These are phyloP conservation scores for Mesocricetus auratus DNA, from an alignment of 2,113 vertebrate genomes.

Conservation along the genomic window DNA sequence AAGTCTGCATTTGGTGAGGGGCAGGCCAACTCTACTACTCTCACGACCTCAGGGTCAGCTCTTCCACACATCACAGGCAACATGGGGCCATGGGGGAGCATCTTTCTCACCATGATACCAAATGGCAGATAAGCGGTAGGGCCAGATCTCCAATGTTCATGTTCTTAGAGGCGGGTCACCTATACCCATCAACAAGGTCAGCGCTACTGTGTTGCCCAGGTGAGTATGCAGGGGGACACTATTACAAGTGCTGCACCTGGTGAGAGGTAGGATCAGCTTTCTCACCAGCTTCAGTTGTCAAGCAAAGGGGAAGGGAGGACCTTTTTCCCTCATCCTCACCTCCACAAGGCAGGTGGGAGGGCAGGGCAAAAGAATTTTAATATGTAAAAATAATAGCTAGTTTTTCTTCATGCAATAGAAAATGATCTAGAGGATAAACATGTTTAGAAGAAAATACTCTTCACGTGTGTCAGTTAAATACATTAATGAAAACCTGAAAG, in stretches of 20 bases:
- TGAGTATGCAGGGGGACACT: neutral
- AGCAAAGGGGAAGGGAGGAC: neutral
- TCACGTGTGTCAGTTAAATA: neutral
- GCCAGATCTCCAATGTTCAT: neutral
- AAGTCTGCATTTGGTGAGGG: neutral
- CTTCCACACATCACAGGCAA: neutral
- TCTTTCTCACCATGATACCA: neutral
- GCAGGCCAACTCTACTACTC: neutral
- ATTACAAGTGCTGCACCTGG: neutral
- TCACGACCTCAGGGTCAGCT: too few species aligned
- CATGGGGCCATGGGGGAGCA: neutral
- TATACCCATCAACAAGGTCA: neutral
- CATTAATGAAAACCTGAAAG: neutral
- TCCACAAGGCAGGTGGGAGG: neutral
- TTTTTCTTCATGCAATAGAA: neutral
- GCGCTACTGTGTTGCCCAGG: neutral
- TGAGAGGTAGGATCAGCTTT: neutral
- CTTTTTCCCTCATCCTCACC: neutral
- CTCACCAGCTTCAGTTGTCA: neutral
- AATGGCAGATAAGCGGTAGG: neutral
- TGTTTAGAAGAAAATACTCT: neutral
- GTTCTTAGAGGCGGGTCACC: neutral
- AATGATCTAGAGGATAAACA: neutral
- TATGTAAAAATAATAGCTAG: neutral
- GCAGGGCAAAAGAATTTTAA: neutral